Evolutionary conservation across 2,888 invertebrate species (phyloP).

Genomic region (Dione juno): DNA sequence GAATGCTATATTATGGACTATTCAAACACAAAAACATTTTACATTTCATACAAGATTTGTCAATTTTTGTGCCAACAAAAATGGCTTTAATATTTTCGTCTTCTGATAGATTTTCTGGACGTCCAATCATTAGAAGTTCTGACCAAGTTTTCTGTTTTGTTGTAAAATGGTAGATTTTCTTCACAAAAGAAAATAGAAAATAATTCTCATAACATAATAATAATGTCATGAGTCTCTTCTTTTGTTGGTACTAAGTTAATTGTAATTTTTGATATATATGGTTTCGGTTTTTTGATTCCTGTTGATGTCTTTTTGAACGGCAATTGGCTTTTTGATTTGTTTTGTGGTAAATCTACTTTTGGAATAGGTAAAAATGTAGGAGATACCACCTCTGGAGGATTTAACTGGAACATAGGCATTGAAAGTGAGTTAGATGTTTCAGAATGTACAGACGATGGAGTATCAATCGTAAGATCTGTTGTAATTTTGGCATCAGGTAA

Average conservation of each 20-base stretch:
- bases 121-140: too few species aligned
- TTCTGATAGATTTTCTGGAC: too few species aligned
- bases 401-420: conserved; percentile 27
- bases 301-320: background rate
- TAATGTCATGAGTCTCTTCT: conserved; percentile 35
- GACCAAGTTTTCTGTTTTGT: too few species aligned
- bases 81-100: too few species aligned
- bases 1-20: too few species aligned
- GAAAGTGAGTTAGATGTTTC: background rate
- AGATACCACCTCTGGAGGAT: conserved; percentile 16
- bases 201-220: conserved; percentile 38
- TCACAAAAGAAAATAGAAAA: background rate
- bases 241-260: conserved; percentile 41
- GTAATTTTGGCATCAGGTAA: background rate
- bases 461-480: background rate
- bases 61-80: background rate
- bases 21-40: too few species aligned
- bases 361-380: conserved; percentile 26
- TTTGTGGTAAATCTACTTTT: conserved; percentile 4
- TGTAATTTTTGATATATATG: conserved; percentile 35
- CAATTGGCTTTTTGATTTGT: background rate
- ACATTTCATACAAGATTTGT: too few species aligned
- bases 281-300: background rate
- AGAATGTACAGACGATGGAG: background rate
- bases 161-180: too few species aligned